Percentiles rank a stretch among this genome's conserved stretches.
Conservation (phyloP, 2,113 vertebrate species). For the Misgurnus anguillicaudatus region DNA sequence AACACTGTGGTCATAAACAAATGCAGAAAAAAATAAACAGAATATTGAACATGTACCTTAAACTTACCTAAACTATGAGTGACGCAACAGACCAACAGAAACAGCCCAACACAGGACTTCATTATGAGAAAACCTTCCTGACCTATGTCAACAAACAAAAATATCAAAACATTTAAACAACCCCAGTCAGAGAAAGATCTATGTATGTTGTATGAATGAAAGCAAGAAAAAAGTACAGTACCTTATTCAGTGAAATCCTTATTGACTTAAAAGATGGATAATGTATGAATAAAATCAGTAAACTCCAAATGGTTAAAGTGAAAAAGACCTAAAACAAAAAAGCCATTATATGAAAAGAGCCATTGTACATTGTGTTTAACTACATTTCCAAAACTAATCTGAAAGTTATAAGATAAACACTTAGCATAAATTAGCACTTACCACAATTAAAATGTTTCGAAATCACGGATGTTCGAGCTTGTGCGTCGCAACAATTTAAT, state of each 20-base stretch:
- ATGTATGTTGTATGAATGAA: too few relatives aligned
- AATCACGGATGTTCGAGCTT: constrained; percentile 30
- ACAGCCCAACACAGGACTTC: constrained; percentile 56
- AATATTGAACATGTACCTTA: background rate
- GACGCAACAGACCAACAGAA: constrained; percentile 59
- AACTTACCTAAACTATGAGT: constrained; percentile 62
- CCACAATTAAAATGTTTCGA: constrained; percentile 23
- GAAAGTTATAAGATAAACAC: background rate
- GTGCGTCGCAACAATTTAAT: constrained; percentile 37
- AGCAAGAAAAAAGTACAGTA: too few relatives aligned
- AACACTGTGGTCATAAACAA: constrained; percentile 32
- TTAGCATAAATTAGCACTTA: constrained; percentile 15
- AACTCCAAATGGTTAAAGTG: background rate
- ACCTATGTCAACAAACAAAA: background rate
- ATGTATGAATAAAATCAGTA: background rate
- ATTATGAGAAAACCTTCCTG: constrained; percentile 50
- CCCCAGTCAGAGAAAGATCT: too few relatives aligned
- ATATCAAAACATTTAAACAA: background rate
- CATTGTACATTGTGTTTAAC: background rate
- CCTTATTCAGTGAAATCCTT: too few relatives aligned
- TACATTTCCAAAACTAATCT: background rate
- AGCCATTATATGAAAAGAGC: background rate
- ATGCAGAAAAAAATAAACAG: background rate
- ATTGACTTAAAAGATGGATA: background rate
- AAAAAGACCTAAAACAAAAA: background rate